Conservation (phyloP, 1,140 invertebrate genomes). For the Penaeus indicus region DNA sequence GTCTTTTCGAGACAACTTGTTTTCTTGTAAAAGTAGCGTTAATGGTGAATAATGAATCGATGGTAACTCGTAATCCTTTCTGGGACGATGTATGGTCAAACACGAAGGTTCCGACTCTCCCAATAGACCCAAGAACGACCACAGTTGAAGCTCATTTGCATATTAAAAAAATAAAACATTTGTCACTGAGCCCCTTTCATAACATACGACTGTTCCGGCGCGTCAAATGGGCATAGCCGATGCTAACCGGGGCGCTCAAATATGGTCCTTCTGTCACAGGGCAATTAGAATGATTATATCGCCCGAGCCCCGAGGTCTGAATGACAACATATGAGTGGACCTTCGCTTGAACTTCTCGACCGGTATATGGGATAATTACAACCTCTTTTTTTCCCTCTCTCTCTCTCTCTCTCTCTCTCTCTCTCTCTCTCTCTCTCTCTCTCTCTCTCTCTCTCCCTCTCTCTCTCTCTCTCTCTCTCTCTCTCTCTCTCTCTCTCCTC, state of each 20-base stretch:
- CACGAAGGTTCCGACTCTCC: neutral
- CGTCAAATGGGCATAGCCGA: slow-evolving; percentile 35
- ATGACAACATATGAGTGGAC: slow-evolving; percentile 20
- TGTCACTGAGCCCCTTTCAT: slow-evolving; percentile 50
- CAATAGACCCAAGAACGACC: slow-evolving; percentile 23
- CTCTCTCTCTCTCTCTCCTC: too few species aligned
- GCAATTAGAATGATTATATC: neutral
- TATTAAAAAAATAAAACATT: slow-evolving; percentile 54
- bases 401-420: neutral
- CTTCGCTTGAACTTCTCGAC: slow-evolving; percentile 19
- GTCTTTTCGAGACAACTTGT: too few species aligned
- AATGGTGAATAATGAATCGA: too few species aligned
- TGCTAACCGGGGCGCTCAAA: neutral
- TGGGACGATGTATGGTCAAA: too few species aligned
- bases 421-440: neutral
- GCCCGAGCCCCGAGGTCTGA: neutral
- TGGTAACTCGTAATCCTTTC: too few species aligned
- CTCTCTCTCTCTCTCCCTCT: neutral
- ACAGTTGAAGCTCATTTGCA: slow-evolving; percentile 52
- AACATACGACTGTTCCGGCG: slow-evolving; percentile 30
- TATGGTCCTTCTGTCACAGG: slow-evolving; percentile 17
- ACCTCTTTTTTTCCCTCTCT: slow-evolving; percentile 34
- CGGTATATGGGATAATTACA: slow-evolving; percentile 33
- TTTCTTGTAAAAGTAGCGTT: too few species aligned
- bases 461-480: neutral